These are phyloP conservation scores for Lutraria rhynchaena DNA, from an alignment of 1,140 invertebrate genomes.

Conservation along the genomic window DNA sequence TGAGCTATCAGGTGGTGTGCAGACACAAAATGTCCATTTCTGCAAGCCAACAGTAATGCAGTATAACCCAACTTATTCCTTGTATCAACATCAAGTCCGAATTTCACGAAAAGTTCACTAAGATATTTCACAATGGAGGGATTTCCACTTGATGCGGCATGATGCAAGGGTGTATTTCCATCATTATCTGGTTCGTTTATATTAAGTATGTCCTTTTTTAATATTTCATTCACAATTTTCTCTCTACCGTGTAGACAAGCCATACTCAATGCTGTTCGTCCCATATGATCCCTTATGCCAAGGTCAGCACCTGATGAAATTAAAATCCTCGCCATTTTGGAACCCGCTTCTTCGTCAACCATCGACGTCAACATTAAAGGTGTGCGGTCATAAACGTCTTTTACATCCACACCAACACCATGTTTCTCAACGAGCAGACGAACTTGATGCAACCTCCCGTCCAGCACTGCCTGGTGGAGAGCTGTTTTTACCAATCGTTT, in stretches of 20 bases:
- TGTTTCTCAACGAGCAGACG: conserved; percentile 76
- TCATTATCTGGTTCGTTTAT: conserved; percentile 79
- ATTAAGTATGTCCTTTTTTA: conserved; percentile 75
- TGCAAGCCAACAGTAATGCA: conserved; percentile 75
- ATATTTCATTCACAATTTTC: conserved; percentile 69
- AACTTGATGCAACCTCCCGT: conserved; percentile 78
- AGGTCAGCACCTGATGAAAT: conserved; percentile 72
- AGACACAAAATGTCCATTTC: conserved; percentile 76
- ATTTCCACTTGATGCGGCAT: conserved; percentile 74
- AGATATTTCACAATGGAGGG: conserved; percentile 72
- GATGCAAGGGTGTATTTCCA: conserved; percentile 78
- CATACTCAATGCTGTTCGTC: conserved; percentile 76
- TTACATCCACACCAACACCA: conserved; percentile 71
- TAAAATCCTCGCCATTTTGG: conserved; percentile 77
- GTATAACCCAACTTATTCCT: conserved; percentile 79
- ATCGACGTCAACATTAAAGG: conserved; percentile 79
- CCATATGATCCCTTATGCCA: conserved; percentile 72
- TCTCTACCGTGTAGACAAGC: conserved; percentile 75
- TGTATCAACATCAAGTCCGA: conserved; percentile 75
- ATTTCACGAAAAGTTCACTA: conserved; percentile 68
- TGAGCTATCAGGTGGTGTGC: conserved; percentile 73
- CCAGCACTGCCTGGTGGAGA: conserved; percentile 79
- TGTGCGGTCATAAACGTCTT: conserved; percentile 78
- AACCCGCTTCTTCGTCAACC: conserved; percentile 74
- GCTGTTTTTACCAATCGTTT: conserved; percentile 79